A percentile compares a stretch with the other conserved stretches of the same genome.
phyloP scores from a whole-genome alignment of 2,113 vertebrate species.

The Boleophthalmus pectinirostris region DNA sequence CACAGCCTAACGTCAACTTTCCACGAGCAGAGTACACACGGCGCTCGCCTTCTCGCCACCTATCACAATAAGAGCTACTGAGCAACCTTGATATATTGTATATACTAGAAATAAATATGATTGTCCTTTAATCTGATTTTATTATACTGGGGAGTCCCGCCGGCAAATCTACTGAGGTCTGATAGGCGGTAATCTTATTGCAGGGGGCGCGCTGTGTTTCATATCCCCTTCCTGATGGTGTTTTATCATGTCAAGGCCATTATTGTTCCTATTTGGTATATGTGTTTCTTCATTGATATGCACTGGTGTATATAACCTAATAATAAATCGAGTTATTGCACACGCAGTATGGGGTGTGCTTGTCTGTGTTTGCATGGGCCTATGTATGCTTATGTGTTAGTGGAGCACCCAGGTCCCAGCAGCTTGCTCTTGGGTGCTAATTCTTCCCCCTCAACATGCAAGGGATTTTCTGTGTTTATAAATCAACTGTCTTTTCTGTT shows the following conservation, averaged over 20 bases:
- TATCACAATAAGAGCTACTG: conserved; percentile 74
- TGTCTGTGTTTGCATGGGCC: conserved; percentile 57
- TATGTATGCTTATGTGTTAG: conserved; percentile 57
- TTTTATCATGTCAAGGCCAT: conserved; percentile 76
- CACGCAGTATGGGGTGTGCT: conserved; percentile 34
- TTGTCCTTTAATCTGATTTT: conserved; percentile 98
- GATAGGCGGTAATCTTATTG: conserved; percentile 92
- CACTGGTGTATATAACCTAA: conserved; percentile 63
- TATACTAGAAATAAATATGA: conserved; percentile 98
- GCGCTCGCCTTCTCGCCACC: conserved; percentile 64
- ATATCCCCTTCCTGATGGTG: conserved; percentile 72
- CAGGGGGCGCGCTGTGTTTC: conserved; percentile 78
- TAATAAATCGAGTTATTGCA: conserved; percentile 72
- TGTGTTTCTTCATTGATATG: conserved; percentile 72
- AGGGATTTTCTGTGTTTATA: conserved; percentile 93
- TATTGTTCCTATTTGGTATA: conserved; percentile 72
- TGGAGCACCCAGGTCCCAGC: conserved; percentile 68
- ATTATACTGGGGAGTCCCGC: conserved; percentile 94
- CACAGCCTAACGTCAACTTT: conserved; percentile 88
- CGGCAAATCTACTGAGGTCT: conserved; percentile 90
- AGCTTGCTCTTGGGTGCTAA: conserved; percentile 82
- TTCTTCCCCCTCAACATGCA: conserved; percentile 81
- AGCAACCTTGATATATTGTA: conserved; percentile 90
- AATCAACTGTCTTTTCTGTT: conserved; percentile 93
- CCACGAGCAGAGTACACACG: conserved; percentile 84